These are phyloP conservation scores for Orcinus orca DNA, from an alignment of 2,113 vertebrate genomes.

Conservation along the genomic window DNA sequence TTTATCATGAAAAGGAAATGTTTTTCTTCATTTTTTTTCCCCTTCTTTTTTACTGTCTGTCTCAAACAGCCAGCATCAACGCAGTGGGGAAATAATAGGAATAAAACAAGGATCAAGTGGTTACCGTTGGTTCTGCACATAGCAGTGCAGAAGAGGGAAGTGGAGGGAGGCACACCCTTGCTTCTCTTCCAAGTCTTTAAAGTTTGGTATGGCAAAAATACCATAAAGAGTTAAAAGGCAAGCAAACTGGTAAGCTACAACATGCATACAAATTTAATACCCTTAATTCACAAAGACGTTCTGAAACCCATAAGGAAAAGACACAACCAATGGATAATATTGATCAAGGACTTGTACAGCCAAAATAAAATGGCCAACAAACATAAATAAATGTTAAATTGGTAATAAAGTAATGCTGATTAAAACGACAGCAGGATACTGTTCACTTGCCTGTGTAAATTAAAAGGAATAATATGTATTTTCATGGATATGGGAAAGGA, in stretches of 20 bases:
- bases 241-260: neutral
- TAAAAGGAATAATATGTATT: neutral
- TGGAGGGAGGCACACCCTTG: neutral
- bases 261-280: neutral
- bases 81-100: neutral
- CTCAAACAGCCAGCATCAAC: neutral
- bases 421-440: neutral
- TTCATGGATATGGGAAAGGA: neutral
- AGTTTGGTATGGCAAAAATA: neutral
- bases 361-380: slow-evolving; percentile 16
- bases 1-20: neutral
- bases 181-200: neutral
- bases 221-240: neutral
- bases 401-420: neutral
- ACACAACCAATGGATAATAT: neutral
- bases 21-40: neutral
- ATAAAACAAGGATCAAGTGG: neutral
- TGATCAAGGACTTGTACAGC: neutral
- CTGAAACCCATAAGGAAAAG: neutral
- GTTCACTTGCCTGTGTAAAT: neutral
- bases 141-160: neutral
- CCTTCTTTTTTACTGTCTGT: neutral
- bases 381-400: neutral
- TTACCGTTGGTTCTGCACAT: neutral
- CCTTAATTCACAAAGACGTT: neutral